These are phyloP conservation scores for Globodera ellingtonae DNA, from an alignment of 1,140 invertebrate genomes.

Conservation along the genomic window DNA sequence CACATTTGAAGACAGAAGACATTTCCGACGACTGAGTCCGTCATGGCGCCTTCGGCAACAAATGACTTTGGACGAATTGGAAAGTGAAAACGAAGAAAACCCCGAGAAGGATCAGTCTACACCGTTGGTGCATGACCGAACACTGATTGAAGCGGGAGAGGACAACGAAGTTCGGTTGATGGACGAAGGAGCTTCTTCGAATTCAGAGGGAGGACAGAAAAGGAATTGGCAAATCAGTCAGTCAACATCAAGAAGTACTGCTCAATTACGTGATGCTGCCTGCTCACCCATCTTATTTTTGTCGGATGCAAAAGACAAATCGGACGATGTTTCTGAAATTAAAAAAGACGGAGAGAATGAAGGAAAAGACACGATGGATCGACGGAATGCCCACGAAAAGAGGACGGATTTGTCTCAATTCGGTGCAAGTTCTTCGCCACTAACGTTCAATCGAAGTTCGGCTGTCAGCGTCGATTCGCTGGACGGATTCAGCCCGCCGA, in stretches of 20 bases:
- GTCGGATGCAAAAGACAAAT: neutral
- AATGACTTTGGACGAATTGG: neutral
- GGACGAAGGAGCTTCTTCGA: neutral
- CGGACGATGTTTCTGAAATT: too few species aligned
- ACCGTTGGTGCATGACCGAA: neutral
- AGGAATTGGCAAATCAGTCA: neutral
- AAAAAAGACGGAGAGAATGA: neutral
- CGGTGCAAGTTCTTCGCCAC: neutral
- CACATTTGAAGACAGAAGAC: conserved; percentile 5
- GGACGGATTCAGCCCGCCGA: conserved; percentile 39
- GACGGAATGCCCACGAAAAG: neutral
- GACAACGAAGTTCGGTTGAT: neutral
- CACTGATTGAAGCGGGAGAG: neutral
- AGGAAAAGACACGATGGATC: neutral
- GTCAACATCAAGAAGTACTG: neutral
- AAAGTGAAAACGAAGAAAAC: neutral
- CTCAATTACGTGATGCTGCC: conserved; percentile 6
- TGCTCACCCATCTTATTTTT: conserved; percentile 33
- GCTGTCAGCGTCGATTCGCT: conserved; percentile 52
- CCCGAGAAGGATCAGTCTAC: neutral
- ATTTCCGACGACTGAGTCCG: conserved; percentile 10
- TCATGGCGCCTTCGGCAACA: neutral
- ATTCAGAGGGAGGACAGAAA: neutral
- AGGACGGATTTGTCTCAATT: neutral
- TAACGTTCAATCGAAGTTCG: conserved; percentile 16